These are phyloP conservation scores for Regulus satrapa DNA, from an alignment of 2,113 vertebrate genomes.

Conservation along the genomic window DNA sequence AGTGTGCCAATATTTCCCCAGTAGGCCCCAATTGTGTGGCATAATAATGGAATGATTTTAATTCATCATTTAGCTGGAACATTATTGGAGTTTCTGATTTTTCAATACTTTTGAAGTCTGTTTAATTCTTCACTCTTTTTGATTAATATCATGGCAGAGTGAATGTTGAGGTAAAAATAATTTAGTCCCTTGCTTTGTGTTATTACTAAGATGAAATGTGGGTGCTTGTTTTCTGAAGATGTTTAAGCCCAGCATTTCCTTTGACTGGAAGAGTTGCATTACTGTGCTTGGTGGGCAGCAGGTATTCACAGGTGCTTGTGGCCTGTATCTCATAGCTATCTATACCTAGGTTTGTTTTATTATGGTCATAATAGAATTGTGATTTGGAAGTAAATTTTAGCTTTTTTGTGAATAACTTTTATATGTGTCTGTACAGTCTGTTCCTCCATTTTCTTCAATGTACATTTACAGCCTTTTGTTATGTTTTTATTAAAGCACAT, in stretches of 20 bases:
- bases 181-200: not conserved
- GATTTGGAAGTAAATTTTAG: not conserved
- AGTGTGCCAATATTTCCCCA: not conserved
- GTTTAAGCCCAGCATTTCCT: not conserved
- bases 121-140: not conserved
- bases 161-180: not conserved
- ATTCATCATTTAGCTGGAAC: not conserved
- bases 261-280: not conserved
- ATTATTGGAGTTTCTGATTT: not conserved
- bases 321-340: not conserved
- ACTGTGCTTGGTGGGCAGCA: not conserved
- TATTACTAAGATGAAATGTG: not conserved
- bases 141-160: not conserved
- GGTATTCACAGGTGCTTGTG: not conserved
- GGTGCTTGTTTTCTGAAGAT: not conserved
- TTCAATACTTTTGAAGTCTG: not conserved
- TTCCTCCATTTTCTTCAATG: not conserved
- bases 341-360: not conserved
- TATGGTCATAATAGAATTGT: not conserved
- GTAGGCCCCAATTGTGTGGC: not conserved
- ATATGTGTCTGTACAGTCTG: rapidly evolving
- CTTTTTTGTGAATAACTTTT: not conserved
- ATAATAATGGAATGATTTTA: not conserved
- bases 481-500: not conserved
- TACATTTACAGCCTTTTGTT: not conserved